phyloP scores from a whole-genome alignment of 2,797 vertebrate species.

The Podarcis siculus region DNA sequence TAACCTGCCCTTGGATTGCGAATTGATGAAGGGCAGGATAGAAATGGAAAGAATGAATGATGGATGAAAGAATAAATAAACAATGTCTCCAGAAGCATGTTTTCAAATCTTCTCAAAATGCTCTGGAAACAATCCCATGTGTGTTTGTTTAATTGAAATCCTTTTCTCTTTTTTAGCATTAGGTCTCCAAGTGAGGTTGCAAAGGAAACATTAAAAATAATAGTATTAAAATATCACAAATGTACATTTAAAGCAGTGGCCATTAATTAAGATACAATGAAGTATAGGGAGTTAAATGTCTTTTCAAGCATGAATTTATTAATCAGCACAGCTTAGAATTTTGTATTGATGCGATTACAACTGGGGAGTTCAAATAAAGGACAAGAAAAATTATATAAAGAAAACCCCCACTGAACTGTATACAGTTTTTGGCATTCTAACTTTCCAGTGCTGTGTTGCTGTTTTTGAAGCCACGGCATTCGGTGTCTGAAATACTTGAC shows the following conservation, averaged over 20 bases:
- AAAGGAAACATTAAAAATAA: not conserved
- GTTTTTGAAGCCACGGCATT: slow-evolving; percentile 39
- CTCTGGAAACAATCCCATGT: not conserved
- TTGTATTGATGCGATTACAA: slow-evolving; percentile 54
- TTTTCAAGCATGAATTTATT: slow-evolving; percentile 53
- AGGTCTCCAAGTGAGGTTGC: not conserved
- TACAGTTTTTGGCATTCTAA: slow-evolving; percentile 40
- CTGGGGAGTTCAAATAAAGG: slow-evolving; percentile 60
- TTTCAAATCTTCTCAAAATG: not conserved
- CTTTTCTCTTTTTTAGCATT: not conserved
- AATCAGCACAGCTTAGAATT: slow-evolving; percentile 33
- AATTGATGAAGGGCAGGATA: no score
- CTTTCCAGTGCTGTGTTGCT: not conserved
- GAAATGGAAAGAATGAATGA: no score
- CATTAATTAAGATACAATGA: not conserved
- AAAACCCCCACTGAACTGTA: slow-evolving; percentile 27
- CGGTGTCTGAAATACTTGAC: slow-evolving; percentile 49
- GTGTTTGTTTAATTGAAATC: not conserved
- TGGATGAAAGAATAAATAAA: no score
- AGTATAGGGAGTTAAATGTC: not conserved
- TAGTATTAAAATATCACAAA: not conserved
- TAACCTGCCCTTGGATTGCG: not conserved
- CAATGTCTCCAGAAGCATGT: slow-evolving; percentile 35
- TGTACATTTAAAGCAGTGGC: not conserved
- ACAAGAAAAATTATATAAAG: slow-evolving; percentile 50